Evolutionary conservation across 2,113 vertebrate genomes (phyloP), one percentile per base, ranked within the genome.

Genomic region (Rhinolophus sinicus): DNA sequence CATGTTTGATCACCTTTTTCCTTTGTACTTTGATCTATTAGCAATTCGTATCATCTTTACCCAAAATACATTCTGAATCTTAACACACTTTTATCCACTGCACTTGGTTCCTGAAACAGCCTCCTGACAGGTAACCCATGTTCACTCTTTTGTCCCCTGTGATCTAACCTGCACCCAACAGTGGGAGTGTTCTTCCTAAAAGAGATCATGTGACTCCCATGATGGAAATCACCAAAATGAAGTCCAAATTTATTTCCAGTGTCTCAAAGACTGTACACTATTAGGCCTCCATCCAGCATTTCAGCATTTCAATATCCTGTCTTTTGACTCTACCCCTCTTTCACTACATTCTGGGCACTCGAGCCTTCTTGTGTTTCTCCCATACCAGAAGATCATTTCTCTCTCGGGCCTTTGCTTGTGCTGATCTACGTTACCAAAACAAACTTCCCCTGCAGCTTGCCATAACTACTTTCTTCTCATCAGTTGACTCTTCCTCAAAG

Each of bases 11-110:
- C 14, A 3, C 38, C 50, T 89, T 65, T 28, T 88, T 88, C 78
- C 30, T 75, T 95, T 30, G 60, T 33, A 38, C 26, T 69, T 94
- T 76, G 9, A n/a, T 76, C 40, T 75, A 12, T 75, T 58, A 50
- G 47, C 35, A n/a, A n/a, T 85, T 82, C 65, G 44, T 30, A 52
- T 85, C 8, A 40, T 10, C 38, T 70, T 75, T 94, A 40, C 28
- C n/a, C 35, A 24, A 75, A 91, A 73, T 62, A 28, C 10, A 50
- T 72, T 13, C 38, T 38, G 52, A 81, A 58, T 92, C 44, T 91
- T 47, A 92, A 8, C 13, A 58, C 13, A 67, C 2, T 44, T 75
- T 50, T 9, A 47, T 47, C 19, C 44, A 47, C 47, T 2, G 28
- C 33, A 28, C 24, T 56, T 67, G 64, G 33, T 72, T 84, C 54